Percentiles rank a stretch among this genome's conserved stretches.
Conservation (phyloP, 2,888 invertebrate genomes). For the Diaperis boleti region DNA sequence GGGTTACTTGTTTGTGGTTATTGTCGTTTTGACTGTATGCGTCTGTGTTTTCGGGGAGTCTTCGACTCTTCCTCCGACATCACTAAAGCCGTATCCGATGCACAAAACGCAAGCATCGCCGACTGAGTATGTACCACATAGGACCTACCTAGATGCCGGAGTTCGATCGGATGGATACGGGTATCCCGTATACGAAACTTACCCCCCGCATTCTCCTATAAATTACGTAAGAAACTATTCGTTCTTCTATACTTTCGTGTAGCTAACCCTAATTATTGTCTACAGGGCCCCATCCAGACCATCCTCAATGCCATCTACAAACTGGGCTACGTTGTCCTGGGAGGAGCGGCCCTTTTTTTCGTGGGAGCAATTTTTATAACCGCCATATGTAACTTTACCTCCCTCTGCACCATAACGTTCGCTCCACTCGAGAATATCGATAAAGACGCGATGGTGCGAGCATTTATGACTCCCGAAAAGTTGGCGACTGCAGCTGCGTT, state of each 20-base stretch:
- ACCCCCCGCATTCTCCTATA: background rate
- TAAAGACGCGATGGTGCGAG: conserved; percentile 70
- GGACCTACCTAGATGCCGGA: background rate
- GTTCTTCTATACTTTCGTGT: too few relatives aligned
- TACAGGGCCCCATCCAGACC: too few relatives aligned
- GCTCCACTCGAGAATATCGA: conserved; percentile 61
- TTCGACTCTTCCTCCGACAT: background rate
- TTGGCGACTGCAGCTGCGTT: conserved; percentile 72
- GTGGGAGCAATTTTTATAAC: conserved; percentile 71
- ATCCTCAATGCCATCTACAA: too few relatives aligned
- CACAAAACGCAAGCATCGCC: background rate
- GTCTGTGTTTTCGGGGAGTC: too few relatives aligned
- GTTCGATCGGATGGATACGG: background rate
- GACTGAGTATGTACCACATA: background rate
- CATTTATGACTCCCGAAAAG: conserved; percentile 71
- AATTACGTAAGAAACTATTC: too few relatives aligned
- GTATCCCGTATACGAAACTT: background rate
- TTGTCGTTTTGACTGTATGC: too few relatives aligned
- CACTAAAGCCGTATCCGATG: background rate
- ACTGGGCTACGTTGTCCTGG: conserved; percentile 64
- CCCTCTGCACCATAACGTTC: conserved; percentile 72
- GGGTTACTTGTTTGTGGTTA: too few relatives aligned
- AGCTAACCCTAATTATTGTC: too few relatives aligned
- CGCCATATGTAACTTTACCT: conserved; percentile 73
- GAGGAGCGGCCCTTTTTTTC: conserved; percentile 65